Conservation (phyloP, 2,888 invertebrate species). For the Timandra comae region DNA sequence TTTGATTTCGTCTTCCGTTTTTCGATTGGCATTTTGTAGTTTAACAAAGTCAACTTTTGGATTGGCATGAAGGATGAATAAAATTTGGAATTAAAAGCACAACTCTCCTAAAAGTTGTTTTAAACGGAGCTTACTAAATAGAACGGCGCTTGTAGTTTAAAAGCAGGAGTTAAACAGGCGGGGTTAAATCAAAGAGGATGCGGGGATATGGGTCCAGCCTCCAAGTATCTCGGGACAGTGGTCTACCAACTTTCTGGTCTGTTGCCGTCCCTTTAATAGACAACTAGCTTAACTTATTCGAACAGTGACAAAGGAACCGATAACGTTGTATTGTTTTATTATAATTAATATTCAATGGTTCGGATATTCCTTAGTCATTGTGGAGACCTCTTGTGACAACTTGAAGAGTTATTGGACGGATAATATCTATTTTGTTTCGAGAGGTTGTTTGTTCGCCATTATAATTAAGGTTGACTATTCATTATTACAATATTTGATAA, state of each 20-base stretch:
- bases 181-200: constrained; percentile 59
- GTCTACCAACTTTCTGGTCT: constrained; percentile 54
- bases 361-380: constrained; percentile 23
- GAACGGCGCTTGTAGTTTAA: constrained; percentile 59
- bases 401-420: not conserved
- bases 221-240: constrained; percentile 66
- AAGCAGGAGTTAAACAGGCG: constrained; percentile 48
- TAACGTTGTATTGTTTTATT: constrained; percentile 15
- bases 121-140: constrained; percentile 42
- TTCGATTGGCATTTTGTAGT: constrained; percentile 32
- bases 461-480: not conserved
- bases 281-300: constrained; percentile 33
- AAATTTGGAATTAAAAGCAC: constrained; percentile 34
- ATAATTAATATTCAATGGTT: constrained; percentile 13
- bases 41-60: constrained; percentile 31
- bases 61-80: constrained; percentile 42
- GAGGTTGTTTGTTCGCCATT: not conserved
- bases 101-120: constrained; percentile 41
- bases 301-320: constrained; percentile 44
- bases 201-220: constrained; percentile 65
- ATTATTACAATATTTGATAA: not conserved
- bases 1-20: constrained; percentile 29
- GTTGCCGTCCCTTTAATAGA: constrained; percentile 44
- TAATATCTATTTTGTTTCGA: not conserved
- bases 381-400: constrained; percentile 17